Base-by-base conservation (phyloP, 2,888 invertebrate genomes). In the Dorcus parallelipipedus region DNA sequence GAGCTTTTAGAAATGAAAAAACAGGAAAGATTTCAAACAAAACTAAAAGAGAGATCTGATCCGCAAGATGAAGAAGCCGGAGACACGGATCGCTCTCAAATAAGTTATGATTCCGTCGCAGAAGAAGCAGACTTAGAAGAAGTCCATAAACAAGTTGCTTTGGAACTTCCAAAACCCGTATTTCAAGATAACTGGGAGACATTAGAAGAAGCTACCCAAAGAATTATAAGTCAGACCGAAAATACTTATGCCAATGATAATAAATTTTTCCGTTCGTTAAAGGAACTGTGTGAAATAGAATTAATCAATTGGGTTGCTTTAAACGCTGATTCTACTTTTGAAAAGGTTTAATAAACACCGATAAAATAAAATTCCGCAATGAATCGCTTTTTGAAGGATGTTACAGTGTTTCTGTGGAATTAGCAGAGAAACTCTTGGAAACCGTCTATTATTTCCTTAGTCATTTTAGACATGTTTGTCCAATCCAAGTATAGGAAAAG, bases 401-500 rank as follows among this genome's bases (percentile, higher is more conserved):
- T 3, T 82, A 81, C 67, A 76, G 82, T 38, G 71, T 86, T 2
- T 77, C 79, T 52, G 62, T 75, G 9, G 82, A 84, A 62, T 76
- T 81, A 10, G 86, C 87, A 4, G 84, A 87, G 67, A 76, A 77
- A 53, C 74, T 88, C 45, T 67, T 88, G 40, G 70, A 76, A 2
- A 77, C 77, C 60, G 88, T 88, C 3, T 84, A 84, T 71, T 85
- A 78, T 70, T 83, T 87, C 61, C 71, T 84, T 17, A 88, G 88
- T 70, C 82, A 82, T 64, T 88, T 87, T 72, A 82, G 84, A 20
- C 80, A 82, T 54, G 80, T 83, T 67, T 88, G 88, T 71, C 89
- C 89, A 0, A 87, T 89, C 0, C 82, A 84, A 67, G 76, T 85
- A 50, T 79, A 72, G 67, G 79, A 83, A 65, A 78, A 82, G 59